Conservation (phyloP, 2,888 invertebrate species). For the Limnephilus marmoratus region DNA sequence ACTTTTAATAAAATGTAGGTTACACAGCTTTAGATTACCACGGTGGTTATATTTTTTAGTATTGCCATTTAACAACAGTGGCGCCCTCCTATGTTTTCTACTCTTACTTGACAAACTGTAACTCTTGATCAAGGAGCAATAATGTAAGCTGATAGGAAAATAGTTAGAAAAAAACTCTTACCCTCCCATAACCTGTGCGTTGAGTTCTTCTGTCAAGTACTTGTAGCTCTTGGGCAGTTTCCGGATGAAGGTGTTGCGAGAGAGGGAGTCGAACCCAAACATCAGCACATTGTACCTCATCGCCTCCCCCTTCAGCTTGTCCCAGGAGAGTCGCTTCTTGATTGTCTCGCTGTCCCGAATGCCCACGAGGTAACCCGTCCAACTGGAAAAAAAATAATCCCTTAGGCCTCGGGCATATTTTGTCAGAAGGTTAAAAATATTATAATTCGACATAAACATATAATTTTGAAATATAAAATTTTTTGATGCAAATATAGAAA, state of each 20-base stretch:
- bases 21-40: too few species aligned
- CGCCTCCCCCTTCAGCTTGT: constrained; percentile 72
- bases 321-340: constrained; percentile 71
- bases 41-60: too few species aligned
- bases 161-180: constrained; percentile 69
- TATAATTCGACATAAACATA: too few species aligned
- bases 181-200: constrained; percentile 83
- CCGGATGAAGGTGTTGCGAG: constrained; percentile 87
- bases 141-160: too few species aligned
- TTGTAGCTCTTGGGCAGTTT: constrained; percentile 86
- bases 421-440: too few species aligned
- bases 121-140: too few species aligned
- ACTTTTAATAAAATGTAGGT: too few species aligned
- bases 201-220: constrained; percentile 80
- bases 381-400: constrained; percentile 70
- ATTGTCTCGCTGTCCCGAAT: constrained; percentile 73
- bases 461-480: too few species aligned
- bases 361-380: constrained; percentile 83
- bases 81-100: too few species aligned
- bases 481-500: background rate
- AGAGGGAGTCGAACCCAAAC: constrained; percentile 93
- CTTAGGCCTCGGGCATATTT: too few species aligned
- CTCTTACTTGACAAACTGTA: too few species aligned
- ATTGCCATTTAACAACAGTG: too few species aligned
- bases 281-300: constrained; percentile 85